A percentile compares a stretch with the other conserved stretches of the same genome.
phyloP scores from a whole-genome alignment of 2,113 vertebrate genomes.

The Phodopus roborovskii region DNA sequence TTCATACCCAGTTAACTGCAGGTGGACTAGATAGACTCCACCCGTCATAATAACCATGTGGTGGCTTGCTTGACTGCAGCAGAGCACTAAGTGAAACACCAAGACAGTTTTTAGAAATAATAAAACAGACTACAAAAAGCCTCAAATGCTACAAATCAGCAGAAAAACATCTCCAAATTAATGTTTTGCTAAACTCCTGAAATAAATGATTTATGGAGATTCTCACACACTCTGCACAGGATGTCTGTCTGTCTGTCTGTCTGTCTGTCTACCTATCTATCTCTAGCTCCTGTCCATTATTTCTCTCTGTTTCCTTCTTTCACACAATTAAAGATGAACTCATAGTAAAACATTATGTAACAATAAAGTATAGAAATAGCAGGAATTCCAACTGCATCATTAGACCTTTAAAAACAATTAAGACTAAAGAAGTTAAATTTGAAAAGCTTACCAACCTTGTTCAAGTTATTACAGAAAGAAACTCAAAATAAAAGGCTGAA shows the following conservation, averaged over 20 bases:
- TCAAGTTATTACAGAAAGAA: background rate
- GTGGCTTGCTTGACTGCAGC: background rate
- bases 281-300: too few species aligned
- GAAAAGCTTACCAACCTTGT: background rate
- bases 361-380: background rate
- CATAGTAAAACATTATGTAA: background rate
- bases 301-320: background rate
- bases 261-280: too few species aligned
- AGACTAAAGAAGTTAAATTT: background rate
- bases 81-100: background rate
- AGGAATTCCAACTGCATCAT: background rate
- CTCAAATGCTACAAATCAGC: background rate
- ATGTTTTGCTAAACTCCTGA: background rate
- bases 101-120: background rate
- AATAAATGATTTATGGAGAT: background rate
- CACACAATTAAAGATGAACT: background rate
- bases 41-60: background rate
- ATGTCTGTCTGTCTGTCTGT: background rate
- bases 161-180: background rate
- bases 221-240: background rate
- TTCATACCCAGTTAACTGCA: background rate
- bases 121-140: background rate
- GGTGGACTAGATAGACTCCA: background rate
- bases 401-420: background rate
- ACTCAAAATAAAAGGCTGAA: background rate